A percentile compares a stretch with the other conserved stretches of the same genome.
These are phyloP conservation scores for Crioceris asparagi DNA, from an alignment of 2,888 invertebrate genomes.

Conservation along the genomic window DNA sequence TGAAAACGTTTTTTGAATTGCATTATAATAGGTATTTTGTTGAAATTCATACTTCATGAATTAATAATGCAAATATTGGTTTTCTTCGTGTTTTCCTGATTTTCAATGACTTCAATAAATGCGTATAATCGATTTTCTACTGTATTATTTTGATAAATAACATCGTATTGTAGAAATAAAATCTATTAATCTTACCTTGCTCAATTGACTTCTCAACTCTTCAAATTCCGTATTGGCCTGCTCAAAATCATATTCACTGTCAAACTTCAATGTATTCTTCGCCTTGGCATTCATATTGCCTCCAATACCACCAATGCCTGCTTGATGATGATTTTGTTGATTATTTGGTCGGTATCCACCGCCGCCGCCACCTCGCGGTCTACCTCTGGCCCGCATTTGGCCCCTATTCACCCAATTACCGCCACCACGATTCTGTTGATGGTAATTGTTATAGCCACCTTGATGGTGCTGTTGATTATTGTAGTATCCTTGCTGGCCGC, in stretches of 20 bases:
- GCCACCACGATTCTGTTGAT: constrained; percentile 13
- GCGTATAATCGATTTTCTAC: no score
- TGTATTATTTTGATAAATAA: neutral
- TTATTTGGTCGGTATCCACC: constrained; percentile 17
- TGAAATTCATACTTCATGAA: no score
- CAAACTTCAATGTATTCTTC: constrained; percentile 78
- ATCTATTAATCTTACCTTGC: constrained; percentile 45
- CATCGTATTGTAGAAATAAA: neutral
- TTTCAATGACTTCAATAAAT: no score
- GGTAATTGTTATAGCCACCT: constrained; percentile 11
- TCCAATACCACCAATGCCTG: constrained; percentile 27
- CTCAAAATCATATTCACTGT: constrained; percentile 97
- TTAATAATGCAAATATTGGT: no score
- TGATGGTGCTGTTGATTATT: constrained; percentile 4
- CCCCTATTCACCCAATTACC: constrained; percentile 26
- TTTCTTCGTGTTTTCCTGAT: no score
- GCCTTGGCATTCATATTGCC: constrained; percentile 18
- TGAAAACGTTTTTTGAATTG: no score
- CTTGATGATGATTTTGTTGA: constrained; percentile 21
- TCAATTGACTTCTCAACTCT: constrained; percentile 75
- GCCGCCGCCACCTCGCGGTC: constrained; percentile 26
- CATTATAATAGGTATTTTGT: no score
- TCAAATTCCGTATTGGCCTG: constrained; percentile 96
- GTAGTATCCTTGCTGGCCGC: constrained; percentile 5
- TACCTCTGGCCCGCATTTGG: constrained; percentile 22